Conservation (phyloP, 2,113 vertebrate species). For the Edolisoma coerulescens region DNA sequence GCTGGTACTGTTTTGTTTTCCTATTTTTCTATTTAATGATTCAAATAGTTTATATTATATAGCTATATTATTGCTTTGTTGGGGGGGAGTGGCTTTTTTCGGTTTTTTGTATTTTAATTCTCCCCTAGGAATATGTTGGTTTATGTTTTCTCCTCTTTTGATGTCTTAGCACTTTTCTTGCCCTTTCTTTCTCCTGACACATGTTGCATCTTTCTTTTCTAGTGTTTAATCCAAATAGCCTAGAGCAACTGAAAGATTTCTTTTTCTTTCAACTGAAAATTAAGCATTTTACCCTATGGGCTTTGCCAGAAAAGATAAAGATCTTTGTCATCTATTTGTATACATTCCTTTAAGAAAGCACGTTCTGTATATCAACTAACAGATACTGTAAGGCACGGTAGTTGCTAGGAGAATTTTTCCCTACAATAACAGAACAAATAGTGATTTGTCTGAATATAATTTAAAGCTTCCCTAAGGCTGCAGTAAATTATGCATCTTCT, state of each 20-base stretch:
- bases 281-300: background rate
- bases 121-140: background rate
- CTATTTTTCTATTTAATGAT: background rate
- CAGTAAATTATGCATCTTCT: constrained; percentile 28
- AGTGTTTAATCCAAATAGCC: background rate
- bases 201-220: background rate
- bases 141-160: background rate
- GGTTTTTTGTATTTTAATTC: background rate
- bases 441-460: constrained; percentile 43
- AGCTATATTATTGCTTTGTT: background rate
- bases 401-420: constrained; percentile 32
- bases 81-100: background rate
- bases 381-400: background rate
- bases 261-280: background rate
- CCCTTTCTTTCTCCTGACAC: background rate
- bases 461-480: constrained; percentile 18
- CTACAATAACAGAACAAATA: constrained; percentile 21
- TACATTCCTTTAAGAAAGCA: background rate
- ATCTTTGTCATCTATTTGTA: background rate
- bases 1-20: background rate
- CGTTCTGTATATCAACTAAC: background rate
- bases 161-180: background rate
- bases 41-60: background rate
- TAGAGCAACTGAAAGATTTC: background rate
- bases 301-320: background rate